Base-by-base conservation (phyloP, 1,140 invertebrate species). In the Leptoteleia sp. region DNA sequence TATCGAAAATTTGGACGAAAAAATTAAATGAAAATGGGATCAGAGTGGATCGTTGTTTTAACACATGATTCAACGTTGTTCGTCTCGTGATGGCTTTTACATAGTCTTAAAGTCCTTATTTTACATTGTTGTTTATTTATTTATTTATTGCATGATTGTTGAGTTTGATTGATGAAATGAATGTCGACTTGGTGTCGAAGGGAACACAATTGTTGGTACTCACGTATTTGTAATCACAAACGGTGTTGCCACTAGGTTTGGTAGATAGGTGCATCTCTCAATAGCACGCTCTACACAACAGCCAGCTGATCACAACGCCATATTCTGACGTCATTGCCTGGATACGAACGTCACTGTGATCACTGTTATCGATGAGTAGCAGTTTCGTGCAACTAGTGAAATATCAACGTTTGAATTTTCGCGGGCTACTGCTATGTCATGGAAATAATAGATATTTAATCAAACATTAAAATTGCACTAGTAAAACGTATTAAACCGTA, bases 291-390 rank as follows among this genome's bases (percentile, higher is more conserved):
- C 84, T 85, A 87, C 86, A 88, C 86, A 88, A 87, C 84, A 87
- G 82, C 88, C 88, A 89, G 88, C 88, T 89, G 88, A 89, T 89
- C 85, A 81, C 71, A 79, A 82, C 83, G 85, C 87, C 88, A 89
- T 89, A 71, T 86, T 87, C 72, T 87, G 86, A 89, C 88, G 87
- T 89, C 88, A 89, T 76, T 72, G 47, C 47, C 43, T 75, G 67
- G 68, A 64, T 57, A 67, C 68, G 54, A 76, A 79, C 76, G 78
- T n/a, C n/a, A n/a, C n/a, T n/a, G n/a, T n/a, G n/a, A n/a, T 75
- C 64, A 80, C 45, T 33, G 33, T 13, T 72, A 70, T 67, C 50
- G 57, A 59, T 55, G 42, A 5, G 15, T 52, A 45, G 31, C 54
- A 9, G 13, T 22, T 45, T 35, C 33, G 33, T 22, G 2, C 5